Percentiles rank a stretch among this genome's conserved stretches.
Evolutionary conservation across 2,888 invertebrate species (phyloP).

Genomic region (Agrotis puta): DNA sequence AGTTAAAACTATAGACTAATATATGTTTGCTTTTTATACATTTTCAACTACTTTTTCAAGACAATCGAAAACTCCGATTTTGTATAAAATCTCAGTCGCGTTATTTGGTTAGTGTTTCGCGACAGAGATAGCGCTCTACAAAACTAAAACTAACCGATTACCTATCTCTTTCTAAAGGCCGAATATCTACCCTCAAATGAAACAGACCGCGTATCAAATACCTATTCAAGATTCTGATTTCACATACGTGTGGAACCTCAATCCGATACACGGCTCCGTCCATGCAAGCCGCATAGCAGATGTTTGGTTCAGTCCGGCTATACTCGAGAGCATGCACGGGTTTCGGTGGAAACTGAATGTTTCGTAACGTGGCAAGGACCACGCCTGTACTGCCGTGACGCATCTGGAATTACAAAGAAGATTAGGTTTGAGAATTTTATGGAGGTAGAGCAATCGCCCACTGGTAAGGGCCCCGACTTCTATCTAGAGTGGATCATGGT

Average conservation of each 20-base stretch:
- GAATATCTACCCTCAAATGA: neutral
- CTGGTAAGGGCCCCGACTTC: too few species aligned
- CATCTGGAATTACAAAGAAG: slow-evolving; percentile 74
- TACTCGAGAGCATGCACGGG: slow-evolving; percentile 84
- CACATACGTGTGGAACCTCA: slow-evolving; percentile 82
- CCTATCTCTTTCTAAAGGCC: neutral
- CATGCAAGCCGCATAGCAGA: slow-evolving; percentile 86
- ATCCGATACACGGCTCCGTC: slow-evolving; percentile 84
- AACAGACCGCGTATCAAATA: neutral
- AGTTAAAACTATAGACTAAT: too few species aligned
- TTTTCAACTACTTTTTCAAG: too few species aligned
- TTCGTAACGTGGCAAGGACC: slow-evolving; percentile 82
- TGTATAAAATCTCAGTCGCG: too few species aligned
- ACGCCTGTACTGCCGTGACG: slow-evolving; percentile 84
- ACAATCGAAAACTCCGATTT: too few species aligned
- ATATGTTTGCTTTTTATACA: too few species aligned
- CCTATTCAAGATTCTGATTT: slow-evolving; percentile 13
- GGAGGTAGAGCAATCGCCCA: too few species aligned
- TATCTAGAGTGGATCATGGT: too few species aligned
- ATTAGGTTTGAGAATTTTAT: neutral
- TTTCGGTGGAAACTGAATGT: slow-evolving; percentile 86
- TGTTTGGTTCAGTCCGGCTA: slow-evolving; percentile 79
- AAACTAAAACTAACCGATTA: too few species aligned
- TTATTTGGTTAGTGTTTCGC: too few species aligned
- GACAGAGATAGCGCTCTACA: too few species aligned